Evolutionary conservation across 2,113 vertebrate genomes (phyloP), one percentile per base, ranked within the genome.

Genomic region (Ciconia stormi): DNA sequence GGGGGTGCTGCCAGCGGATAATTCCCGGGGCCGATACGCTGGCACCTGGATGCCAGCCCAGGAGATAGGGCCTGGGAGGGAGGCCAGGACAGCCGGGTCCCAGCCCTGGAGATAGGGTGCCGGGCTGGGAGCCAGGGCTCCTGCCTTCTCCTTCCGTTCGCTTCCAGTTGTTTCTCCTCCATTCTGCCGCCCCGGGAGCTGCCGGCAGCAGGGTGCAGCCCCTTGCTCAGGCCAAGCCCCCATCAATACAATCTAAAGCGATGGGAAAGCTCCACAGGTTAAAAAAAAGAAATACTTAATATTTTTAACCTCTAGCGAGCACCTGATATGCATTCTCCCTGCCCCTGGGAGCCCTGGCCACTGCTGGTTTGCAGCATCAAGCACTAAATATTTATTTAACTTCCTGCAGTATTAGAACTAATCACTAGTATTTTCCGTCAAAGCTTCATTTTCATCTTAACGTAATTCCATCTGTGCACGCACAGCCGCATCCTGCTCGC

Each of bases 401-500:
- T 94, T 89, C 81, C 95, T 88, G 84, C 93, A 18, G 96, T 70
- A 96, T 97, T 97, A 97, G 89, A 94, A 97, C 94, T 97, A 97
- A 97, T 97, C 97, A 97, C 96, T 61, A 49, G 81, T 82, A 95
- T 96, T 97, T 95, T 82, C 96, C 93, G 93, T 86, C 93, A 96
- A 95, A 97, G 95, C 94, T 96, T 97, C 96, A 90, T 96, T 97
- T 96, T 97, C 94, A 93, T 97, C 95, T 95, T 97, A 93, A 82
- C 42, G 15, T 91, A 95, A 97, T 91, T 96, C 95, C 97, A 93
- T 96, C 96, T 94, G 96, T 73, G 84, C 96, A 90, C 29, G 49
- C 91, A 87, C 91, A 94, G 95, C 77, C 78, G 2, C 84, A 61
- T 93, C 91, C 93, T 73, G 93, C 87, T 77, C 13, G 1, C 42